These are phyloP conservation scores for Drosophila pallidifrons DNA, from an alignment of 1,140 invertebrate species.

Conservation along the genomic window DNA sequence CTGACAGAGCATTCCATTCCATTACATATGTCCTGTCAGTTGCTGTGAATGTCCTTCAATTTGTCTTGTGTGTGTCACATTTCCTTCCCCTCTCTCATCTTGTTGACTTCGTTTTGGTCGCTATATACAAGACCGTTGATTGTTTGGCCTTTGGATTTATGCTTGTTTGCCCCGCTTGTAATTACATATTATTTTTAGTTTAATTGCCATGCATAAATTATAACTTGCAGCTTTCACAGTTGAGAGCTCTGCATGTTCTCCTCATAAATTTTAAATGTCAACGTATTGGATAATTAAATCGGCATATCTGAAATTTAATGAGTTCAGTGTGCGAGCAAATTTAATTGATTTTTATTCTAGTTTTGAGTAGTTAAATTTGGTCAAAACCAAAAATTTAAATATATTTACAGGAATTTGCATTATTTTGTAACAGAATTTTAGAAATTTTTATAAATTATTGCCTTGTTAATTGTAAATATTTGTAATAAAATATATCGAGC, in stretches of 20 bases:
- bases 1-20: conserved; percentile 34
- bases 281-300: conserved; percentile 24
- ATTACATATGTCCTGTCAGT: conserved; percentile 44
- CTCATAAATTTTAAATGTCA: conserved; percentile 37
- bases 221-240: conserved; percentile 24
- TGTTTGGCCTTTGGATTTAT: conserved; percentile 45
- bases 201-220: conserved; percentile 58
- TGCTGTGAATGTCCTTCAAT: conserved; percentile 45
- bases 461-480: no score
- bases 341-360: conserved; percentile 21
- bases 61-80: conserved; percentile 43
- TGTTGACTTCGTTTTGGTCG: no score
- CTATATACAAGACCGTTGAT: conserved; percentile 18
- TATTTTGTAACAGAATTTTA: no score
- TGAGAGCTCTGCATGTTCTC: conserved; percentile 2
- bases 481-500: no score
- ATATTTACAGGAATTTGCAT: no score
- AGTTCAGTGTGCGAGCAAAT: conserved; percentile 4
- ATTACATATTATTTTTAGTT: conserved; percentile 57
- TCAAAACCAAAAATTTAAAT: neutral
- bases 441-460: no score
- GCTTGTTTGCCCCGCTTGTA: conserved; percentile 23
- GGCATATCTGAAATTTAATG: conserved; percentile 2
- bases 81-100: neutral
- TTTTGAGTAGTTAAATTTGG: neutral